These are phyloP conservation scores for Paracanthobrama guichenoti DNA, from an alignment of 2,113 vertebrate genomes.

Conservation along the genomic window DNA sequence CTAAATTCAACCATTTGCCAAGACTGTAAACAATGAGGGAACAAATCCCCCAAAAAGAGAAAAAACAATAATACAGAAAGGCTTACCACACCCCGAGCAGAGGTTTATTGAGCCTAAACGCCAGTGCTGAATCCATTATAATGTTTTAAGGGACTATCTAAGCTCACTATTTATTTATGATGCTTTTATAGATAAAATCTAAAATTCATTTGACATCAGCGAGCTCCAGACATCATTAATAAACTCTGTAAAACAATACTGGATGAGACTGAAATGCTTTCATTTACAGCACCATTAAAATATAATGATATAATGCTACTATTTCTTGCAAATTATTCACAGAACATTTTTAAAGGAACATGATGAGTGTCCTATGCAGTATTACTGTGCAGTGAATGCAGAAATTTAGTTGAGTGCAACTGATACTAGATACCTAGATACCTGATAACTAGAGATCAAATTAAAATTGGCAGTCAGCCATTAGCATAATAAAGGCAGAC, in stretches of 20 bases:
- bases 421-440: neutral
- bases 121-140: conserved; percentile 7
- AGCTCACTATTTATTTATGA: conserved; percentile 33
- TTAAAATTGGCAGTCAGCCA: neutral
- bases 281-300: conserved; percentile 5
- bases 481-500: neutral
- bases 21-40: neutral
- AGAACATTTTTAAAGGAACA: neutral
- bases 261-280: neutral
- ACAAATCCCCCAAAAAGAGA: neutral
- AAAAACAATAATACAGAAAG: neutral
- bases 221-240: neutral
- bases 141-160: neutral
- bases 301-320: neutral
- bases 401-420: neutral
- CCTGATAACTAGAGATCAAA: neutral
- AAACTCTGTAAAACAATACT: neutral
- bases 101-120: neutral
- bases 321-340: neutral
- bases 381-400: neutral
- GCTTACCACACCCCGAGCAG: neutral
- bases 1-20: neutral
- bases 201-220: neutral
- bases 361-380: neutral
- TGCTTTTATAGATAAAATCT: neutral